These are phyloP conservation scores for Pseudonaja textilis DNA, from an alignment of 2,113 vertebrate species.

Conservation along the genomic window DNA sequence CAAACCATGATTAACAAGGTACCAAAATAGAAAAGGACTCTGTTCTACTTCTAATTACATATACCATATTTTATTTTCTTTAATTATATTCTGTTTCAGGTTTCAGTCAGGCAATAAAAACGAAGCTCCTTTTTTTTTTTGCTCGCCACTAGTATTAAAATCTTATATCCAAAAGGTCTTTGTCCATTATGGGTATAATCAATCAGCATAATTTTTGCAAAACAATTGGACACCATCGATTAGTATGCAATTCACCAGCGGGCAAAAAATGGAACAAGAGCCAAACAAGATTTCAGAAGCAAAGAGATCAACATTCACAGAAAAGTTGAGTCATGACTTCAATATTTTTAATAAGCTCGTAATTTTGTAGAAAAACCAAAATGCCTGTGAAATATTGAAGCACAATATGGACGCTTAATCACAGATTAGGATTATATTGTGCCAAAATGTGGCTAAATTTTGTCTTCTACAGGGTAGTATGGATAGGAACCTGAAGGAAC, in stretches of 20 bases:
- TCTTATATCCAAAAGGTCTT: background rate
- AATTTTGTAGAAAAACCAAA: background rate
- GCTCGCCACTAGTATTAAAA: background rate
- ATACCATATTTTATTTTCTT: conserved; percentile 26
- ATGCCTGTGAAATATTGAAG: background rate
- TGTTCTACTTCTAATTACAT: conserved; percentile 16
- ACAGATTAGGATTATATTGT: background rate
- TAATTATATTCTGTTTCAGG: background rate
- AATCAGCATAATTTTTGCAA: background rate
- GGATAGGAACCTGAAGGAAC: background rate
- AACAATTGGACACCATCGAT: background rate
- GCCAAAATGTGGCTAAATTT: background rate
- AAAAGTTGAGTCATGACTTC: background rate
- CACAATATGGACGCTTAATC: background rate
- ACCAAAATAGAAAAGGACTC: conserved; percentile 20
- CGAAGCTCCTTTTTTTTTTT: background rate
- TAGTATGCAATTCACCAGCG: background rate
- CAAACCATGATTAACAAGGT: background rate
- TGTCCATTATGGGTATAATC: background rate
- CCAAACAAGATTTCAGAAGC: background rate
- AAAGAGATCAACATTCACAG: background rate
- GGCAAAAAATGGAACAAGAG: background rate
- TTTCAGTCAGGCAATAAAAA: background rate
- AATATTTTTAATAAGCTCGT: background rate
- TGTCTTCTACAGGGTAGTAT: no score